phyloP scores from a whole-genome alignment of 2,797 vertebrate species.

The Champsocephalus esox region DNA sequence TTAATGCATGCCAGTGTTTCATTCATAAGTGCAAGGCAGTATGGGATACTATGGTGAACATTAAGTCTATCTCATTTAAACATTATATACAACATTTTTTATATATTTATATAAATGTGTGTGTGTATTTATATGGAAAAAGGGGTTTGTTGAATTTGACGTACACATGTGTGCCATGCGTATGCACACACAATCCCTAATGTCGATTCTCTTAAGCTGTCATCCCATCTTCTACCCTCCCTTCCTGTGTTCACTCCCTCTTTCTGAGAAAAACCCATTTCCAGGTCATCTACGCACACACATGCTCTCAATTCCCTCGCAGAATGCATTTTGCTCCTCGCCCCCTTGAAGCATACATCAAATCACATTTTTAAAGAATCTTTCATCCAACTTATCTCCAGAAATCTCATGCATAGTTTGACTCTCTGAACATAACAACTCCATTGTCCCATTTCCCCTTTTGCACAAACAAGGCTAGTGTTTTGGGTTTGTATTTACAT shows the following conservation, averaged over 20 bases:
- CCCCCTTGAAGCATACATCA: conserved; percentile 16
- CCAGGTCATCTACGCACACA: conserved; percentile 46
- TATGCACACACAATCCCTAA: conserved; percentile 29
- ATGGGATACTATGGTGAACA: conserved; percentile 24
- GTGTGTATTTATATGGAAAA: neutral
- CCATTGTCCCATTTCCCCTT: neutral
- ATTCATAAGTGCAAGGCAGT: conserved; percentile 56
- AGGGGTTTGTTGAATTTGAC: conserved; percentile 11
- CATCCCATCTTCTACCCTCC: conserved; percentile 38
- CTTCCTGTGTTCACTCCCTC: conserved; percentile 30
- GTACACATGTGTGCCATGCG: conserved; percentile 8
- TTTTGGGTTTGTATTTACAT: conserved; percentile 8
- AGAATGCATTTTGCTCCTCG: conserved; percentile 11
- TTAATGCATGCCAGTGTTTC: conserved; percentile 42
- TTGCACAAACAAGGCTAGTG: neutral
- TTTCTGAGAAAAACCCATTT: conserved; percentile 58
- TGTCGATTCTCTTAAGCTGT: conserved; percentile 45
- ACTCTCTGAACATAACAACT: neutral
- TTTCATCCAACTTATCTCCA: conserved; percentile 12
- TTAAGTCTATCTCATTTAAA: conserved; percentile 13
- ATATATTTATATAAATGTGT: neutral
- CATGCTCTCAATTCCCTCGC: conserved; percentile 30
- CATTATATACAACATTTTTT: neutral
- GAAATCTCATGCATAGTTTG: conserved; percentile 23
- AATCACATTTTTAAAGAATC: conserved; percentile 38